These are phyloP conservation scores for Onychostoma macrolepis DNA, from an alignment of 2,113 vertebrate species.

Conservation along the genomic window DNA sequence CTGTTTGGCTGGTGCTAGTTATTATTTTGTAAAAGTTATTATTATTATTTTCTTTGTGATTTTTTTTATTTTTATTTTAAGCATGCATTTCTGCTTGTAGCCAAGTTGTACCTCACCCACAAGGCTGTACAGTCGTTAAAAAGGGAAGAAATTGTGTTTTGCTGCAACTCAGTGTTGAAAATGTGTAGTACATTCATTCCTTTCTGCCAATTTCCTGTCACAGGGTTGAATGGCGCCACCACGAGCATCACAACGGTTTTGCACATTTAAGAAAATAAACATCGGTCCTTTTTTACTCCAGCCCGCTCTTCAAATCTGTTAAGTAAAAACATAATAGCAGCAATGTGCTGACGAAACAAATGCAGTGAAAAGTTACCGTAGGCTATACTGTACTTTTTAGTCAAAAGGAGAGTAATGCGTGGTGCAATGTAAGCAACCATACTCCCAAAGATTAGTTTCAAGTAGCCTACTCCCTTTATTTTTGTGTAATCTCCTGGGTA, in stretches of 20 bases:
- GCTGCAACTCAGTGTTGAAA: background rate
- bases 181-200: background rate
- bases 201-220: background rate
- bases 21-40: background rate
- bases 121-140: background rate
- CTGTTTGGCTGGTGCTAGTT: background rate
- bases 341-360: background rate
- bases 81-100: background rate
- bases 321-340: background rate
- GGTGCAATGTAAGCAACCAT: background rate
- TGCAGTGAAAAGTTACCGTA: background rate
- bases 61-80: too few species aligned
- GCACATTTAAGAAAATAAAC: background rate
- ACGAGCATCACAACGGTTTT: background rate
- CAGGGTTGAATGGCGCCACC: background rate
- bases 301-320: background rate
- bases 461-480: background rate
- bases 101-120: background rate
- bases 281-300: background rate
- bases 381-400: background rate
- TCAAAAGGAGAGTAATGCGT: background rate
- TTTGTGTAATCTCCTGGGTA: background rate
- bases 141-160: background rate
- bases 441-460: background rate
- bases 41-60: too few species aligned